These are phyloP conservation scores for Narcine bancroftii DNA, from an alignment of 2,113 vertebrate genomes.

Conservation along the genomic window DNA sequence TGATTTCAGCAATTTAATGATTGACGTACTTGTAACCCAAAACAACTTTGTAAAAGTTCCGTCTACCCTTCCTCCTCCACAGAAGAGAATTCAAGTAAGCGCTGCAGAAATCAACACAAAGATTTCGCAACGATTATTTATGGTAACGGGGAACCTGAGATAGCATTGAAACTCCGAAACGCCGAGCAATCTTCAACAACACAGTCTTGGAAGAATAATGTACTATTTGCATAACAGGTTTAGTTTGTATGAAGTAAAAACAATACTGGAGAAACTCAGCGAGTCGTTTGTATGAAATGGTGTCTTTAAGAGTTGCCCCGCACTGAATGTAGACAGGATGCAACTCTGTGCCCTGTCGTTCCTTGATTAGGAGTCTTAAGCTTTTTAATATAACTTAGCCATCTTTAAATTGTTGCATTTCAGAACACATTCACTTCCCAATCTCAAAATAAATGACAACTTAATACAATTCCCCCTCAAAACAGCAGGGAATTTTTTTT, in stretches of 20 bases:
- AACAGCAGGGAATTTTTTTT: not conserved
- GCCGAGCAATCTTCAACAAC: not conserved
- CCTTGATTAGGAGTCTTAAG: too few relatives aligned
- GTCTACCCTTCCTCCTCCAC: not conserved
- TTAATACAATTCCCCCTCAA: not conserved
- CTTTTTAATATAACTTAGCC: too few relatives aligned
- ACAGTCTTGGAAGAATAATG: not conserved
- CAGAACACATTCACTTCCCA: not conserved
- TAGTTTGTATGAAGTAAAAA: too few relatives aligned
- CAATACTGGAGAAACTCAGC: too few relatives aligned
- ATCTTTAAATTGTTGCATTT: not conserved
- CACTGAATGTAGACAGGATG: not conserved
- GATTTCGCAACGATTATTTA: not conserved
- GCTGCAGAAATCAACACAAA: not conserved
- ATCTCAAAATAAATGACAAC: not conserved
- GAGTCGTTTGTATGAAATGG: not conserved
- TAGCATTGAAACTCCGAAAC: not conserved
- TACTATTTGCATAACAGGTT: not conserved
- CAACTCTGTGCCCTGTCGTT: too few relatives aligned
- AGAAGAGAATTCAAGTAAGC: not conserved
- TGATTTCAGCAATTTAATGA: not conserved
- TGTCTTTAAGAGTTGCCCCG: not conserved
- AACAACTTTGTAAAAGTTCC: not conserved
- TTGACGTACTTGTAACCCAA: not conserved
- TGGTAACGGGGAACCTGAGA: not conserved